Evolutionary conservation across 2,113 vertebrate species (phyloP).

Genomic region (Platichthys stellatus): DNA sequence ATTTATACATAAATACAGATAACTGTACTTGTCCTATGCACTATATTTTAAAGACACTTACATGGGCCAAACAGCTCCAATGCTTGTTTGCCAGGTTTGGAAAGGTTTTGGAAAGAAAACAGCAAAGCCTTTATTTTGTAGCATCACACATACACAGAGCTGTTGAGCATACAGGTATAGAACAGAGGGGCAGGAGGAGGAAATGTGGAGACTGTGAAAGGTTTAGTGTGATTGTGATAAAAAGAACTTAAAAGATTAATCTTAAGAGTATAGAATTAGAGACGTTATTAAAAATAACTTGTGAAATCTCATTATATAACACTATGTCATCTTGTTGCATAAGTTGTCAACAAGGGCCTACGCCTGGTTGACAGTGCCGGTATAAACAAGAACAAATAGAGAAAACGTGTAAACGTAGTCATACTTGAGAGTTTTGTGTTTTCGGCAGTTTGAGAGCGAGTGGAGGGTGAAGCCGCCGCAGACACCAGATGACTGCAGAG

Average conservation of each 20-base stretch:
- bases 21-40: too few relatives aligned
- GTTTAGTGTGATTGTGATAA: slow-evolving; percentile 2
- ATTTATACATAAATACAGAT: background rate
- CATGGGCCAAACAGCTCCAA: background rate
- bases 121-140: background rate
- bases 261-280: background rate
- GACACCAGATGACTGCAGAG: slow-evolving; percentile 34
- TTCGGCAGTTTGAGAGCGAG: background rate
- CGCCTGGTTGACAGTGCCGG: background rate
- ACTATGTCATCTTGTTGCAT: slow-evolving; percentile 9
- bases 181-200: background rate
- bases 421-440: background rate
- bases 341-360: background rate
- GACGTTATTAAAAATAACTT: background rate
- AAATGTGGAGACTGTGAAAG: slow-evolving; percentile 8
- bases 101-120: slow-evolving; percentile 7
- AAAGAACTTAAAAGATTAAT: background rate
- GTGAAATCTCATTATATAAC: background rate
- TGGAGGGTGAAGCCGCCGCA: background rate
- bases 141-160: slow-evolving; percentile 15
- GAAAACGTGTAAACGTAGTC: background rate
- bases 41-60: too few relatives aligned
- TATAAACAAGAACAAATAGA: background rate
- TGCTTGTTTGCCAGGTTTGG: background rate
- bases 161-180: background rate